Evolutionary conservation across 1,140 invertebrate species (phyloP), one percentile per base, ranked within the genome.

Genomic region (Brachionus calyciflorus): DNA sequence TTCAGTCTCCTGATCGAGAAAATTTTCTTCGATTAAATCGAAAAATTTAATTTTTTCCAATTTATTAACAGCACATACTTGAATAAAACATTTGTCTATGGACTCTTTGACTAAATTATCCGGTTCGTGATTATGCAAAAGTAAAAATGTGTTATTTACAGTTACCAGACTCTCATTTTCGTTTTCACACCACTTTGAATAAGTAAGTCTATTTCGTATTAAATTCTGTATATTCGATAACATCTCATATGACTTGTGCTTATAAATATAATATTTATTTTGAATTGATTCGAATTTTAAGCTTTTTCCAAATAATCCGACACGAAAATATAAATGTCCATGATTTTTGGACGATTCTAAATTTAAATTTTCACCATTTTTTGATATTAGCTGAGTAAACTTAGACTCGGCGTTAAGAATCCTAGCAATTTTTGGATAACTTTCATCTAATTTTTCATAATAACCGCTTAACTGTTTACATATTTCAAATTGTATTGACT

Each of bases 171-270:
- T 26, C 9, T 65, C 60, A 44, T 44, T 65, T 44, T 65, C 24
- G 10, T 17, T 60, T 7, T 65, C 40, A 24, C 60, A 73, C 69
- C 46, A 55, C 37, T 49, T 73, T n/a, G 46, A 73, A 73, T 73
- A 49, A 21, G 17, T 26, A 5, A 73, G 46, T 49, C 51, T 73
- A 24, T 53, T 73, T 19, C n/a, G 10, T 12, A 73, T 73, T 19
- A 73, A 73, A 51, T 73, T 73, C 24, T 73, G 69, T 51, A 73
- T 73, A 24, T 73, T 73, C 24, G 69, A 73, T 24, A 73, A 26
- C 69, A 73, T 73, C 30, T 73, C 69, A 55, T 73, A 73, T n/a
- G 44, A 73, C 46, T 55, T 73, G 69, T 73, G 69, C n/a, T 73
- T 73, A 24, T 51, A 73, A 12, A 73, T 24, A 55, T 51, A 73